Conservation (phyloP, 1,140 invertebrate species). For the Pseudomyrmex flavicornis region DNA sequence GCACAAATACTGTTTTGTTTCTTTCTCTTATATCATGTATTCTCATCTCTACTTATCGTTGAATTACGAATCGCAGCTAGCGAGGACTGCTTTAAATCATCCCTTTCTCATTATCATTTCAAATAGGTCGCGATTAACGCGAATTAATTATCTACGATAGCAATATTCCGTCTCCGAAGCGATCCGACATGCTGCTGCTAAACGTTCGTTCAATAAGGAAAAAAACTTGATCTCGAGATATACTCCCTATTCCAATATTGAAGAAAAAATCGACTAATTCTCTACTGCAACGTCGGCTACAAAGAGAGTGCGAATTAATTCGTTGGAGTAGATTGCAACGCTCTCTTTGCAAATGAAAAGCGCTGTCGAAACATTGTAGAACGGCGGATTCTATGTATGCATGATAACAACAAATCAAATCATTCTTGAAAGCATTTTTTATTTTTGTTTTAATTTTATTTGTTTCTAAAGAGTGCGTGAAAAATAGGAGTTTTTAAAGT, state of each 20-base stretch:
- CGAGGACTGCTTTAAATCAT: conserved; percentile 65
- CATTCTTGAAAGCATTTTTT: too few species aligned
- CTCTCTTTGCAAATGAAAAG: conserved; percentile 45
- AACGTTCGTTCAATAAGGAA: conserved; percentile 60
- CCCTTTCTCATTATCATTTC: conserved; percentile 73
- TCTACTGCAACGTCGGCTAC: not conserved
- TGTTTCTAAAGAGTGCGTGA: too few species aligned
- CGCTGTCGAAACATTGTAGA: conserved; percentile 22
- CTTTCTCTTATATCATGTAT: conserved; percentile 7
- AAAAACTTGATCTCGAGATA: conserved; percentile 44
- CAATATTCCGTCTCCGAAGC: conserved; percentile 64
- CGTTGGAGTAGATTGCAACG: conserved; percentile 46
- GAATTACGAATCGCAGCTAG: conserved; percentile 45
- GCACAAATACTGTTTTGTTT: not conserved
- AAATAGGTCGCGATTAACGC: conserved; percentile 76
- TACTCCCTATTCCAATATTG: conserved; percentile 4
- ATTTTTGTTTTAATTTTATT: too few species aligned
- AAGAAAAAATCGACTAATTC: conserved; percentile 54
- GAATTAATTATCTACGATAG: conserved; percentile 75
- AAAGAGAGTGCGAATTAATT: conserved; percentile 44
- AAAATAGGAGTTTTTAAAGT: not conserved
- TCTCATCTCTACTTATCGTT: conserved; percentile 18
- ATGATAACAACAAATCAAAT: not conserved
- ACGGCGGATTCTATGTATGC: not conserved
- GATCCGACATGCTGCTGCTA: conserved; percentile 40